These are phyloP conservation scores for Melopsittacus undulatus DNA, from an alignment of 2,797 vertebrate species.

Conservation along the genomic window DNA sequence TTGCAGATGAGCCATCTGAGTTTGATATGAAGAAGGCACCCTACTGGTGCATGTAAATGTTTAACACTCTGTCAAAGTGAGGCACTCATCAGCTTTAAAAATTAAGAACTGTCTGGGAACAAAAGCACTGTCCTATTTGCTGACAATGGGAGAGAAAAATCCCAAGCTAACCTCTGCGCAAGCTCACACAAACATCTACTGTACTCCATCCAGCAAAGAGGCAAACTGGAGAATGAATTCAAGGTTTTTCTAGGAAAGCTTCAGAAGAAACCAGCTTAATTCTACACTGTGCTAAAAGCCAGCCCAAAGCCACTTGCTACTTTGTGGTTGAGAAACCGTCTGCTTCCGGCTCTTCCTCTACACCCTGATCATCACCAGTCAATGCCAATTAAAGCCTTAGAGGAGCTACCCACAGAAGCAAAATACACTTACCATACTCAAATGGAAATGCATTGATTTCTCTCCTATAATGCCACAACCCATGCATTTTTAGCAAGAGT, in stretches of 20 bases:
- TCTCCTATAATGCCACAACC: neutral
- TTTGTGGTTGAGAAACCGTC: neutral
- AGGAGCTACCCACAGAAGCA: neutral
- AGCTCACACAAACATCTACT: neutral
- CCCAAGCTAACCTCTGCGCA: neutral
- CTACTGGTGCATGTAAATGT: neutral
- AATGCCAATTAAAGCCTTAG: neutral
- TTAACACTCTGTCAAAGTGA: slow-evolving; percentile 8
- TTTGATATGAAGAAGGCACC: slow-evolving; percentile 3
- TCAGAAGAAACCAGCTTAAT: neutral
- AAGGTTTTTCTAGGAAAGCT: slow-evolving; percentile 2
- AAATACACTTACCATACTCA: neutral
- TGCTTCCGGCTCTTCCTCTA: neutral
- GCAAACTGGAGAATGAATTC: neutral
- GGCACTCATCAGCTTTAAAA: neutral
- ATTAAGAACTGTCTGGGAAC: neutral
- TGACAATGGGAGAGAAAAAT: neutral
- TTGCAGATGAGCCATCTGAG: slow-evolving; percentile 31
- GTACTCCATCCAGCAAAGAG: neutral
- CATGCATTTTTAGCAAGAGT: neutral
- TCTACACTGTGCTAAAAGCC: neutral
- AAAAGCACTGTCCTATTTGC: neutral
- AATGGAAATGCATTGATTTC: neutral
- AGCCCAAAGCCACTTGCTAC: neutral
- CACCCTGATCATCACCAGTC: neutral